Base-by-base conservation (phyloP, 1,140 invertebrate species). In the Dolichoris vasculosae region DNA sequence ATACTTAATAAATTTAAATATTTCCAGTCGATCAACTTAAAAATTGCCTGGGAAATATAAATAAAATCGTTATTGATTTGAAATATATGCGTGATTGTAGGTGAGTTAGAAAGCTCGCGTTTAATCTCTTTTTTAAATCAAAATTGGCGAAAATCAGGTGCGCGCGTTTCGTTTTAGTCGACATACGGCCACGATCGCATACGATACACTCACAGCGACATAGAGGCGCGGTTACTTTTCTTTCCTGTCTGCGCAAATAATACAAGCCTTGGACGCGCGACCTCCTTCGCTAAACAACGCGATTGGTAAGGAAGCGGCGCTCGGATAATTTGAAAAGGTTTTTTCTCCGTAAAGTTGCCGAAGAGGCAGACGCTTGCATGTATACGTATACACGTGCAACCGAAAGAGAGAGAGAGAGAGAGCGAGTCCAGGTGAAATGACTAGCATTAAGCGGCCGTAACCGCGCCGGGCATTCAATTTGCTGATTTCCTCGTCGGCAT, bases 371-470 rank as follows among this genome's bases (percentile, higher is more conserved):
- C 32, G 32, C 32, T 64, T 64, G n/a, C 32, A 32, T 13, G 0
- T 26, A 26, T 17, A 3, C 64, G 15, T 64, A 51, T 17, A 51
- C 48, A 51, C 15, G 20, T 17, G 48, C 15, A 51, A 6, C 23
- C 2, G 59, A 79, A 59, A 64, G 59, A 64, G 64, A 71, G 26
- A 51, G 59, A 81, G 30, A 71, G 46, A 40, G 48, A 30, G 32
- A 32, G 26, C 71, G 38, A 43, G 82, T 32, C 30, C 26, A 26
- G 63, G 59, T 51, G 32, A 86, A 86, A 86, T 86, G 80, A 86
- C 85, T 86, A 43, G 80, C 46, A 86, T 86, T 86, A 82, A 78
- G 59, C 46, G 79, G 79, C 73, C 79, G 80, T 82, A 85, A 82
- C 78, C 79, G 71, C 77, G 79, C 6, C 84, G 55, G 35, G 43